These are phyloP conservation scores for Daktulosphaira vitifoliae DNA, from an alignment of 1,140 invertebrate species.

Conservation along the genomic window DNA sequence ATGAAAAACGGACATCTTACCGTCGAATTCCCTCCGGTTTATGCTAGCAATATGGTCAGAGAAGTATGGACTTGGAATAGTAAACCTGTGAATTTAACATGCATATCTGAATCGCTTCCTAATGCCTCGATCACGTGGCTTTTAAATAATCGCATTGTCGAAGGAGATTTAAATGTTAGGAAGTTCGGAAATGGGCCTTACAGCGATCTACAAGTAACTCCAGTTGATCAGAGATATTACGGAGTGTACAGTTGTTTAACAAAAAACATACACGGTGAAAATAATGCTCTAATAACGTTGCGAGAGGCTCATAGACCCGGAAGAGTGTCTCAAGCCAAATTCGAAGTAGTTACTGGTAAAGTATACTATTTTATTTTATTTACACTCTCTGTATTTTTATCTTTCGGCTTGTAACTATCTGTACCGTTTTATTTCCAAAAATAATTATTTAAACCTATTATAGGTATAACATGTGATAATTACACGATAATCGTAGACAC, in stretches of 20 bases:
- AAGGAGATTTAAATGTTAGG: constrained; percentile 48
- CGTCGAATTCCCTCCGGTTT: constrained; percentile 67
- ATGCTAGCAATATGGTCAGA: constrained; percentile 52
- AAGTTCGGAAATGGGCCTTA: constrained; percentile 57
- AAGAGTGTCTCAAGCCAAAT: constrained; percentile 50
- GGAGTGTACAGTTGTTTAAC: constrained; percentile 74
- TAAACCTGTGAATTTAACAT: constrained; percentile 72
- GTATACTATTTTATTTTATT: neutral
- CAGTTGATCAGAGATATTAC: constrained; percentile 56
- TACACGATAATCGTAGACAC: neutral
- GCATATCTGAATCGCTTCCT: constrained; percentile 79
- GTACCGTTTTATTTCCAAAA: neutral
- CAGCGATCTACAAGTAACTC: constrained; percentile 57
- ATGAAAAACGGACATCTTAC: constrained; percentile 71
- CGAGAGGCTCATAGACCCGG: constrained; percentile 57
- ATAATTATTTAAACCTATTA: too few relatives aligned
- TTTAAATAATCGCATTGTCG: constrained; percentile 44
- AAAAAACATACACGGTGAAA: constrained; percentile 62
- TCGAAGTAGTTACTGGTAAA: constrained; percentile 53
- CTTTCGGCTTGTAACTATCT: too few relatives aligned
- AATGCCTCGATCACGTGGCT: constrained; percentile 85
- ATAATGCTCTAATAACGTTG: constrained; percentile 57
- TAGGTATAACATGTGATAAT: neutral
- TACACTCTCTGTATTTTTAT: too few relatives aligned
- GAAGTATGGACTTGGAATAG: constrained; percentile 73